Percentiles rank a stretch among this genome's conserved stretches.
phyloP scores from a whole-genome alignment of 1,140 invertebrate genomes.

The Bombus consobrinus region DNA sequence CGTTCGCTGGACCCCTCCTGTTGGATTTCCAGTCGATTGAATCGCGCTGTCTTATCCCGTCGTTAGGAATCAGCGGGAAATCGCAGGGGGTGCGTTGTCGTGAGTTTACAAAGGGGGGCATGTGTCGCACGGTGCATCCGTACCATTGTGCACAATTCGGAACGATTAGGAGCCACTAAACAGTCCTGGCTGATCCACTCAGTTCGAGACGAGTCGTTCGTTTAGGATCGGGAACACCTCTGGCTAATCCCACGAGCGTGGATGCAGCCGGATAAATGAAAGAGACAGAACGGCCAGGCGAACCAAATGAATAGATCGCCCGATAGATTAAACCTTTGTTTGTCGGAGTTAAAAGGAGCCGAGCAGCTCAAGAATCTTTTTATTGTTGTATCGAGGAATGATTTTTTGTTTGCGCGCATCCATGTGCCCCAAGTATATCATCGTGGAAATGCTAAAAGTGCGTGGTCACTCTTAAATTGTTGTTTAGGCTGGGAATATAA shows the following conservation, averaged over 20 bases:
- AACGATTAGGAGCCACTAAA: slow-evolving; percentile 71
- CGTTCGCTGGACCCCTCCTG: slow-evolving; percentile 18
- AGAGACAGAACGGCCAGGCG: slow-evolving; percentile 36
- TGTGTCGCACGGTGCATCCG: slow-evolving; percentile 72
- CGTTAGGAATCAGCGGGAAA: slow-evolving; percentile 54
- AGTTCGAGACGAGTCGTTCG: slow-evolving; percentile 60
- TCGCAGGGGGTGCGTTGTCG: slow-evolving; percentile 55
- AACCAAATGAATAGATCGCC: slow-evolving; percentile 56
- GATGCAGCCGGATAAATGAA: slow-evolving; percentile 59
- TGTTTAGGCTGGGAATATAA: background rate
- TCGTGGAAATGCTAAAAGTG: background rate
- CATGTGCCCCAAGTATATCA: background rate
- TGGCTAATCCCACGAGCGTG: slow-evolving; percentile 61
- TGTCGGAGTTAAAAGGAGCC: slow-evolving; percentile 37
- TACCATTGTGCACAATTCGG: slow-evolving; percentile 74
- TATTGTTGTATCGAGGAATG: slow-evolving; percentile 12
- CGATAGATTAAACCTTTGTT: slow-evolving; percentile 57
- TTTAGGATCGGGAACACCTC: slow-evolving; percentile 56
- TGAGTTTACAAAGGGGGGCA: slow-evolving; percentile 58
- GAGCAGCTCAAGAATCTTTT: slow-evolving; percentile 16
- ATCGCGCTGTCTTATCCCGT: slow-evolving; percentile 67
- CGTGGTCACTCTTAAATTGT: background rate
- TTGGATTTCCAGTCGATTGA: slow-evolving; percentile 67
- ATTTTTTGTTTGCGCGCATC: background rate
- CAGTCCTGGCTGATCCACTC: slow-evolving; percentile 67